Conservation (phyloP, 53 echinoderm and acorn worm genomes). For the Antedon mediterranea region DNA sequence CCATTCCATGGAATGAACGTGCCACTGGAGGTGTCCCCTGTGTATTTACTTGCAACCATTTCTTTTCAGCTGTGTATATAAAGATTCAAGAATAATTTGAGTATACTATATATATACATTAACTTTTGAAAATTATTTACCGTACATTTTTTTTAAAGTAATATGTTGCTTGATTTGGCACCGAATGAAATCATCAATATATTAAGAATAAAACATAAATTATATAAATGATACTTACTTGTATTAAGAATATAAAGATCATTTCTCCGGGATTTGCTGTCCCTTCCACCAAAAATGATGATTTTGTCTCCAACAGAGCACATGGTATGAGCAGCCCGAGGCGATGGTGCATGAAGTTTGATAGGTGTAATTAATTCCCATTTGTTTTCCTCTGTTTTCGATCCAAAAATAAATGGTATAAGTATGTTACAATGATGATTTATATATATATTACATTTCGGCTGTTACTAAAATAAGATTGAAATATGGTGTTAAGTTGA, state of each 20-base stretch:
- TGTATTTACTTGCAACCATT: neutral
- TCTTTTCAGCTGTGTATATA: neutral
- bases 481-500: too few relatives aligned
- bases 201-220: too few relatives aligned
- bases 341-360: conserved; percentile 7
- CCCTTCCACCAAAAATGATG: conserved; percentile 8
- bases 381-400: neutral
- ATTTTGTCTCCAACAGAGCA: conserved; percentile 7
- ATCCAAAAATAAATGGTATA: neutral
- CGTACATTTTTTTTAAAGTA: too few relatives aligned
- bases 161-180: too few relatives aligned
- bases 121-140: too few relatives aligned
- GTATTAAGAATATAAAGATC: conserved; percentile 5
- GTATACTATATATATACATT: too few relatives aligned
- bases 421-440: too few relatives aligned
- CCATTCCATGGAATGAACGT: neutral
- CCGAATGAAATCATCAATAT: too few relatives aligned
- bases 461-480: too few relatives aligned
- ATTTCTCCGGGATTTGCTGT: neutral
- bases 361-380: conserved; percentile 2
- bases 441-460: too few relatives aligned
- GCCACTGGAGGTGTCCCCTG: neutral
- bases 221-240: neutral
- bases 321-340: conserved; percentile 5
- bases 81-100: too few relatives aligned